Base-by-base conservation (phyloP, 2,113 vertebrate genomes). In the Phylloscopus trochilus region DNA sequence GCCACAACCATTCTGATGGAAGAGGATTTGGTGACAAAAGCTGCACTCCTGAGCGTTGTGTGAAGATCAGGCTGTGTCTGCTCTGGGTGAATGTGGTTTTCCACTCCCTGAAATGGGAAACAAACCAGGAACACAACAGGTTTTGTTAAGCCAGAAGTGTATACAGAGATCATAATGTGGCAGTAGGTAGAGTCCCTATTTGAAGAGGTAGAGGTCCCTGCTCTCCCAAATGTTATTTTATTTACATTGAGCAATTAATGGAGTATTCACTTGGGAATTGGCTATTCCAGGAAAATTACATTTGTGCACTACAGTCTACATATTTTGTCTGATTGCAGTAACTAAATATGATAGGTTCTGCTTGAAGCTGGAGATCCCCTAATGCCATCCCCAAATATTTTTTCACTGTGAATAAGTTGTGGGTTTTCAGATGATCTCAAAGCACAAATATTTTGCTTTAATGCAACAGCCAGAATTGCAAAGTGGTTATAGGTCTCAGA, bases 31-130 rank as follows among this genome's bases (percentile, higher is more conserved):
- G 10, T 49, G 39, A 47, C 56, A 52, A 31, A 58, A n/a, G 20
- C 31, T 53, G 2, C 18, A 0, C 78, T 49, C 24, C n/a, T 58
- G 37, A n/a, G 72, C 16, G 0, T 43, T 37, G 3, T 17, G 60
- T 75, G 83, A n/a, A 79, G 62, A 13, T 13, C 49, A 41, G 31
- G 41, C 52, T 73, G n/a, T 33, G 62, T 2, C 63, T 68, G n/a
- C 31, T 83, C 5, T 53, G 59, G 8, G 9, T 49, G 10, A 58
- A 35, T 28, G 64, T 2, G 4, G 18, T 58, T 78, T 64, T 82
- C 37, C 16, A 35, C 31, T 44, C 37, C 11, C 16, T 39, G 56
- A 56, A 66, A 33, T 60, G 9, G 1, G 19, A 28, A 69, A n/a
- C 43, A 67, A 63, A 56, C 2, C 47, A 43, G 27, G 20, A 39